These are phyloP conservation scores for Lycophotia porphyrea DNA, from an alignment of 2,888 invertebrate genomes.

Conservation along the genomic window DNA sequence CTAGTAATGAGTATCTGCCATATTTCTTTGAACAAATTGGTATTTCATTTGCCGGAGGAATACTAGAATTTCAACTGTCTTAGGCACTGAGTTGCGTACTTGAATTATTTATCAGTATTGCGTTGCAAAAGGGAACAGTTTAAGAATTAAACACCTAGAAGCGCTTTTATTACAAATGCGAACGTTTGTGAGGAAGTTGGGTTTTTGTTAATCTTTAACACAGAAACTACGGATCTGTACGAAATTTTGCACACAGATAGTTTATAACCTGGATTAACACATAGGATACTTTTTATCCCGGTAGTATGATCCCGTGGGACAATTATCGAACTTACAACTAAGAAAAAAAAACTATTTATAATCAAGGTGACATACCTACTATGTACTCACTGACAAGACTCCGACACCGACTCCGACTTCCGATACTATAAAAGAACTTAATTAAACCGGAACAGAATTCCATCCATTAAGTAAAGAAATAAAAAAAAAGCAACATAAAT, in stretches of 20 bases:
- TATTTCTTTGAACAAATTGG: slow-evolving; percentile 21
- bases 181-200: too few species aligned
- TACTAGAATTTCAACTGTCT: background rate
- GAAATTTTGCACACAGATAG: too few species aligned
- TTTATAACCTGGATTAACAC: too few species aligned
- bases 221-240: too few species aligned
- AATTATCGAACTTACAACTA: too few species aligned
- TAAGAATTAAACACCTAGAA: slow-evolving; percentile 2
- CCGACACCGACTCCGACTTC: too few species aligned
- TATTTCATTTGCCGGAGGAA: background rate
- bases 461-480: slow-evolving; percentile 16
- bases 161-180: too few species aligned
- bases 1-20: slow-evolving; percentile 30
- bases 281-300: too few species aligned
- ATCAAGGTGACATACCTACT: slow-evolving; percentile 10
- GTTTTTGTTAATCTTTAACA: too few species aligned
- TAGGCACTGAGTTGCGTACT: background rate
- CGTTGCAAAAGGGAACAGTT: background rate
- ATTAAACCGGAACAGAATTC: slow-evolving; percentile 51
- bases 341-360: slow-evolving; percentile 16
- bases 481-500: slow-evolving; percentile 39
- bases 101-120: background rate
- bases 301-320: too few species aligned
- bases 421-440: slow-evolving; percentile 46
- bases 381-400: slow-evolving; percentile 5